phyloP scores from a whole-genome alignment of 2,888 invertebrate species.

The Deroplatys truncata region DNA sequence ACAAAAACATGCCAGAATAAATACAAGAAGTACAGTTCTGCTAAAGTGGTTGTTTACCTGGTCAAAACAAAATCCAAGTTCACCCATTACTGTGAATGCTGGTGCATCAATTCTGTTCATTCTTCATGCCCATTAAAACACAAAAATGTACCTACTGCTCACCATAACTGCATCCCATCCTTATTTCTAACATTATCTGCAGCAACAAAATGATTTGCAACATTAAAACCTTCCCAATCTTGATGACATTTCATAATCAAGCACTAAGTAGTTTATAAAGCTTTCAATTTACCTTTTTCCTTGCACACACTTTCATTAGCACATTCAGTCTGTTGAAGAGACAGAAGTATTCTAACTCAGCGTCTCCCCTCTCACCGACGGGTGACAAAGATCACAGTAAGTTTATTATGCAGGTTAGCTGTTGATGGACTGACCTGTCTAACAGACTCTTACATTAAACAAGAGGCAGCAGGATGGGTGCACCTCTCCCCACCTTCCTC shows the following conservation, averaged over 20 bases:
- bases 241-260: neutral
- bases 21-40: neutral
- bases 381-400: neutral
- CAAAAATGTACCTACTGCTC: neutral
- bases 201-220: neutral
- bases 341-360: neutral
- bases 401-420: neutral
- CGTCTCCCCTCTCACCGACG: neutral
- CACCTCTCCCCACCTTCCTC: neutral
- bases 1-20: neutral
- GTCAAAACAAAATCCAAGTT: constrained; percentile 3
- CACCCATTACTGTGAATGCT: neutral
- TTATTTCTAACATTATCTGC: neutral
- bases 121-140: neutral
- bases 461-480: constrained; percentile 3
- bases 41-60: neutral
- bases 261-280: neutral
- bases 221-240: neutral
- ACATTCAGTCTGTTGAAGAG: neutral
- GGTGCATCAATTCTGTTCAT: neutral
- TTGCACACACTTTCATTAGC: neutral
- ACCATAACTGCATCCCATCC: neutral
- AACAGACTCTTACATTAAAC: constrained; percentile 11
- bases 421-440: constrained; percentile 1
- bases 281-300: neutral